These are phyloP conservation scores for Stenopsyche tienmushanensis DNA, from an alignment of 1,140 invertebrate species.

Conservation along the genomic window DNA sequence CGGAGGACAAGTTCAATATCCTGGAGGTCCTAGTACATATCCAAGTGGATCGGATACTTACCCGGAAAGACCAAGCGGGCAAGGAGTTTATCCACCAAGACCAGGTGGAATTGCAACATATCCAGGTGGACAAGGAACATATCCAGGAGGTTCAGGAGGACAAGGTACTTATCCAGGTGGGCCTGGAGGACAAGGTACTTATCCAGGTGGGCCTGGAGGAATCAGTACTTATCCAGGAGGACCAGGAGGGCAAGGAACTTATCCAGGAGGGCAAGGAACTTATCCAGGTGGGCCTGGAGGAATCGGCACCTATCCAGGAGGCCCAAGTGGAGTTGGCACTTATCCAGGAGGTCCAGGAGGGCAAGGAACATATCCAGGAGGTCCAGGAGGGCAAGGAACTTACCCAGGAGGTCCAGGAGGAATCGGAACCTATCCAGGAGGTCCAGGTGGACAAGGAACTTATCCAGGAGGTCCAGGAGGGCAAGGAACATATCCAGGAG, in stretches of 20 bases:
- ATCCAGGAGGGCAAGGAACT: slow-evolving; percentile 7
- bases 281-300: slow-evolving; percentile 1
- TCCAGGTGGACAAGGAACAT: neutral
- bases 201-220: no score
- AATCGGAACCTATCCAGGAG: no score
- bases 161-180: no score
- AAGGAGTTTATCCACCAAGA: neutral
- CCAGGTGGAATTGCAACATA: neutral
- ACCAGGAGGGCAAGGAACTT: slow-evolving; percentile 4
- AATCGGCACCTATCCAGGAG: neutral
- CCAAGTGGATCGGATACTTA: neutral
- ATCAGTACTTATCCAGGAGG: no score
- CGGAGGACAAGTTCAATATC: neutral
- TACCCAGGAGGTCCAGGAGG: no score
- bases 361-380: neutral
- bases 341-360: neutral
- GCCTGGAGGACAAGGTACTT: no score
- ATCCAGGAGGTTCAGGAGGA: no score
- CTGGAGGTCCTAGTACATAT: slow-evolving; percentile 1
- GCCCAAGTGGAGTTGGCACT: neutral
- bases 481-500: no score
- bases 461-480: no score
- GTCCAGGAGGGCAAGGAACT: no score
- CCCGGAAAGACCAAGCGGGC: neutral
- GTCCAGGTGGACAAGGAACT: no score